phyloP scores from a whole-genome alignment of 2,888 invertebrate species.

The Harpagoxenus sublaevis region DNA sequence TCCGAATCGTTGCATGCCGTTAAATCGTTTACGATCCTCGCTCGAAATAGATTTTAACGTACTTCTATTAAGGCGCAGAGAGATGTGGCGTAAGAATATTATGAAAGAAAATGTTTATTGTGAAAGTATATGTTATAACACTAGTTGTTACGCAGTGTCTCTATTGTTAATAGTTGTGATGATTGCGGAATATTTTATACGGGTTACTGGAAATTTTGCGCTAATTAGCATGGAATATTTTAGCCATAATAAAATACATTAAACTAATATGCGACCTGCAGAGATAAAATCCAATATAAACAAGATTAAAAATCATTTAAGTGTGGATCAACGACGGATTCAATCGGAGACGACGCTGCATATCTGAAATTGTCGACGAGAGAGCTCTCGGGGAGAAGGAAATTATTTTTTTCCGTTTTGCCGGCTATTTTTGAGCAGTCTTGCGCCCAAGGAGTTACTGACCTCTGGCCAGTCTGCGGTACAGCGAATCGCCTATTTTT shows the following conservation, averaged over 20 bases:
- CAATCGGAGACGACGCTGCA: constrained; percentile 46
- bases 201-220: background rate
- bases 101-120: constrained; percentile 1
- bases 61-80: background rate
- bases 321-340: constrained; percentile 25
- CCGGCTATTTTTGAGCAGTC: constrained; percentile 81
- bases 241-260: background rate
- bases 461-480: constrained; percentile 85
- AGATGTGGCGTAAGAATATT: constrained; percentile 19
- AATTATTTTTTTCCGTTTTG: constrained; percentile 81
- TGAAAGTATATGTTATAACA: background rate
- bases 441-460: constrained; percentile 84
- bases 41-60: constrained; percentile 36
- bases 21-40: constrained; percentile 57
- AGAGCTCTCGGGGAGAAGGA: constrained; percentile 60
- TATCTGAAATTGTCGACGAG: constrained; percentile 64
- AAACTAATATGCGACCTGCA: background rate
- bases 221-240: background rate
- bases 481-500: constrained; percentile 83
- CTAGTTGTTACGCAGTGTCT: too few relatives aligned
- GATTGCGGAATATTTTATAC: background rate
- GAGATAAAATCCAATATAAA: background rate
- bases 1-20: constrained; percentile 50
- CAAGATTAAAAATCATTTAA: background rate
- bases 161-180: background rate